Conservation (phyloP, 2,888 invertebrate genomes). For the Drosophila recens region DNA sequence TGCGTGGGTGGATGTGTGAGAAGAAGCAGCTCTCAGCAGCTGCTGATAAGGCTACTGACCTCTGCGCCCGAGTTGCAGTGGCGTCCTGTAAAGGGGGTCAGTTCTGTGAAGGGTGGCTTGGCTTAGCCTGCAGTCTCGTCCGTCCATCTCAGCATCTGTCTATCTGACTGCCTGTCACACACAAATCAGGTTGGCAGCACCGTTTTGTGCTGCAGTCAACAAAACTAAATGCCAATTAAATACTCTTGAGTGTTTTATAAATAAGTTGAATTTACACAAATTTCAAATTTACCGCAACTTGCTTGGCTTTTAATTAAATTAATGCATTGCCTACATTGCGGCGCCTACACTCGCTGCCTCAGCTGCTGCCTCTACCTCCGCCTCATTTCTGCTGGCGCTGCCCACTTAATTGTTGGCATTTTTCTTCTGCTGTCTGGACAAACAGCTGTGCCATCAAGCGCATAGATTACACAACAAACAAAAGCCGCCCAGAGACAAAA, state of each 20-base stretch:
- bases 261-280: slow-evolving; percentile 75
- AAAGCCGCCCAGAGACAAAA: slow-evolving; percentile 76
- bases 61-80: slow-evolving; percentile 67
- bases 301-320: slow-evolving; percentile 77
- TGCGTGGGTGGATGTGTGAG: slow-evolving; percentile 53
- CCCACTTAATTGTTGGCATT: slow-evolving; percentile 81
- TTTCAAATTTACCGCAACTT: slow-evolving; percentile 65
- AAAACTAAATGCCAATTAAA: slow-evolving; percentile 61
- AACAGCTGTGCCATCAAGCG: slow-evolving; percentile 81
- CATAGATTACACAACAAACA: slow-evolving; percentile 82
- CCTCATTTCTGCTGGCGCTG: slow-evolving; percentile 26
- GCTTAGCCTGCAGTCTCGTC: slow-evolving; percentile 26
- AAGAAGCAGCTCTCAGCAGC: slow-evolving; percentile 27
- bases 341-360: neutral
- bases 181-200: slow-evolving; percentile 57
- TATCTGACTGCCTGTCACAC: slow-evolving; percentile 1
- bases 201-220: slow-evolving; percentile 27
- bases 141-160: neutral
- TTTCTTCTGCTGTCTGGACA: slow-evolving; percentile 77
- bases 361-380: neutral
- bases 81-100: slow-evolving; percentile 51
- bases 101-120: slow-evolving; percentile 16
- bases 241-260: slow-evolving; percentile 77
- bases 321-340: slow-evolving; percentile 73
- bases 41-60: slow-evolving; percentile 80